Evolutionary conservation across 1,140 invertebrate genomes (phyloP).

Genomic region (Papilio xuthus): DNA sequence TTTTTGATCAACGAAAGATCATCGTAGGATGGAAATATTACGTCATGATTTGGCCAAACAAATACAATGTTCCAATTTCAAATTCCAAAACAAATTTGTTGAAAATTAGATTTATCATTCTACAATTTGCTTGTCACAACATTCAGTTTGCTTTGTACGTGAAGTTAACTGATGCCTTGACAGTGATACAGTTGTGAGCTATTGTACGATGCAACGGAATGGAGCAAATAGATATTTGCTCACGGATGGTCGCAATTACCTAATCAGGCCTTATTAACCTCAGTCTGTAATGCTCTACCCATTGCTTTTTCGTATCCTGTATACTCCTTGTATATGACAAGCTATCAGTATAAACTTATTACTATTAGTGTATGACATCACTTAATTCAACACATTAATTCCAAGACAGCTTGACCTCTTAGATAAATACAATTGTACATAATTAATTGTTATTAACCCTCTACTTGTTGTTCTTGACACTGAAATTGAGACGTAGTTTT

Average conservation of each 20-base stretch:
- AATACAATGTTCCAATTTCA: not conserved
- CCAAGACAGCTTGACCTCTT: not conserved
- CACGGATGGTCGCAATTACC: constrained; percentile 18
- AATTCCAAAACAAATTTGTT: not conserved
- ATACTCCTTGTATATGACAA: too few relatives aligned
- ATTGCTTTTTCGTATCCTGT: not conserved
- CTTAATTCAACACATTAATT: not conserved
- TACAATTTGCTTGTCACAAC: not conserved
- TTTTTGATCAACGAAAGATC: not conserved
- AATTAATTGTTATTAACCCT: not conserved
- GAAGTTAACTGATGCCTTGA: not conserved
- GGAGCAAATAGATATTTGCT: not conserved
- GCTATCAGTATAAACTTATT: too few relatives aligned
- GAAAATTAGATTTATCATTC: not conserved
- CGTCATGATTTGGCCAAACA: not conserved
- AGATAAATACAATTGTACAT: not conserved
- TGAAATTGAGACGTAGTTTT: not conserved
- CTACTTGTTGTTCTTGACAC: not conserved
- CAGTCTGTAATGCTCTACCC: not conserved
- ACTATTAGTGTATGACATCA: not conserved
- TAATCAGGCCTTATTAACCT: constrained; percentile 29
- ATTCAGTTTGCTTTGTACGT: not conserved
- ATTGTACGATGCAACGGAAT: not conserved
- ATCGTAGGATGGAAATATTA: not conserved
- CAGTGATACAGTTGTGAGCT: constrained; percentile 6